Evolutionary conservation across 2,888 invertebrate species (phyloP).

Genomic region (Ophion slaviceki): DNA sequence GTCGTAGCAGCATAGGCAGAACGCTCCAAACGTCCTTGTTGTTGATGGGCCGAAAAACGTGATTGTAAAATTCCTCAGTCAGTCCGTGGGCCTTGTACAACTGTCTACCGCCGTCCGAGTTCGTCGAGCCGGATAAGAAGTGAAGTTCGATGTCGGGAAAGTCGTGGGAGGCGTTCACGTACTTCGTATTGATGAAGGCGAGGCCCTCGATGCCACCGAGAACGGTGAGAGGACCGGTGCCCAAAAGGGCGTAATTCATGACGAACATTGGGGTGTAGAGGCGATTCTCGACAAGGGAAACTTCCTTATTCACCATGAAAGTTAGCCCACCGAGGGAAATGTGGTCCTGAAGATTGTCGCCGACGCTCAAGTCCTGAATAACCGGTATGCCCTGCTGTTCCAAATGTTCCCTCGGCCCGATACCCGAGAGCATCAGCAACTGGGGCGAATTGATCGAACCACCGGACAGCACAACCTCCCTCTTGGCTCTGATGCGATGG

Average conservation of each 20-base stretch:
- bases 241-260: slow-evolving; percentile 93
- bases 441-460: slow-evolving; percentile 98
- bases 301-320: slow-evolving; percentile 91
- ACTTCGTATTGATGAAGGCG: slow-evolving; percentile 95
- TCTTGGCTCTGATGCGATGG: slow-evolving; percentile 90
- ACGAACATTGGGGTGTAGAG: slow-evolving; percentile 92
- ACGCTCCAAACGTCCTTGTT: slow-evolving; percentile 93
- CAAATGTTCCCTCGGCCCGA: slow-evolving; percentile 91
- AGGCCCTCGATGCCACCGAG: slow-evolving; percentile 95
- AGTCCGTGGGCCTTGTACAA: slow-evolving; percentile 92
- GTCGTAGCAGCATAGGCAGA: slow-evolving; percentile 93
- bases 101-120: slow-evolving; percentile 93
- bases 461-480: slow-evolving; percentile 95
- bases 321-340: slow-evolving; percentile 94
- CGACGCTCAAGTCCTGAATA: slow-evolving; percentile 92
- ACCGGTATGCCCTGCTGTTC: slow-evolving; percentile 90
- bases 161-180: slow-evolving; percentile 91
- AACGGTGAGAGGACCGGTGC: slow-evolving; percentile 93
- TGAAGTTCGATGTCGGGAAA: slow-evolving; percentile 96
- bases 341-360: slow-evolving; percentile 95
- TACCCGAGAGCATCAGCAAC: slow-evolving; percentile 95
- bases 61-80: slow-evolving; percentile 89
- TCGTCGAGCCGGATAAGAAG: slow-evolving; percentile 94
- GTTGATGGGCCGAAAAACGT: slow-evolving; percentile 90
- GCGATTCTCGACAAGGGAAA: slow-evolving; percentile 92